Base-by-base conservation (phyloP, 2,113 vertebrate species). In the Camelus dromedarius region DNA sequence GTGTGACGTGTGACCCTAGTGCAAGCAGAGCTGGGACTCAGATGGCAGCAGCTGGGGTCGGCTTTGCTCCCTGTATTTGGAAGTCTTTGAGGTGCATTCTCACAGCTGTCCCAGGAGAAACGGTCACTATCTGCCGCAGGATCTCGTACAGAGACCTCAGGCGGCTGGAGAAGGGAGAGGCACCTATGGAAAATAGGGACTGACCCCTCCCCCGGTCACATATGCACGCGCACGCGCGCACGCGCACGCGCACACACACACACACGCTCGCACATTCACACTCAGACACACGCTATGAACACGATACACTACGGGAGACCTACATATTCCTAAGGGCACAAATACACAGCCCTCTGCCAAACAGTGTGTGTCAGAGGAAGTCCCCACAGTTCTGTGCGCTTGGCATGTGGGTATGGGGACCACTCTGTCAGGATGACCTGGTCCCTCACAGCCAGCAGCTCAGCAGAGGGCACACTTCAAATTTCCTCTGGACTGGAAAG, bases 41-140 rank as follows among this genome's bases (percentile, higher is more conserved):
- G 70, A 38, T 60, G 3, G 2, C 28, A 77, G 67, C 52, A 89
- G 35, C 50, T 16, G 24, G 19, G 22, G 26, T 66, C 69, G 19
- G 0, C 38, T 72, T 95, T 48, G 6, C 54, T 76, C 1, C 32
- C 60, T 8, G 3, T 10, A 13, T 4, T 4, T 54, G 54, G 12
- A 56, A 18, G 8, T 52, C 13, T n/a, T 2, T n/a, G 26, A 48
- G 15, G 8, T 75, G 9, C 32, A 6, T 66, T 76, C 66, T 85
- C 38, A 19, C 11, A 42, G 19, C 16, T 2, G 0, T 32, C 35
- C 4, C 50, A 54, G 66, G 80, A 72, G 18, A 75, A 32, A 32
- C 1, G 26, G 64, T 13, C 2, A 0, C 64, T n/a, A 5, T 32
- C 10, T 50, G 8, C 3, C 16, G 11, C n/a, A 30, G 56, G 62